Conservation (phyloP, 2,888 invertebrate genomes). For the Apodemia duryi region DNA sequence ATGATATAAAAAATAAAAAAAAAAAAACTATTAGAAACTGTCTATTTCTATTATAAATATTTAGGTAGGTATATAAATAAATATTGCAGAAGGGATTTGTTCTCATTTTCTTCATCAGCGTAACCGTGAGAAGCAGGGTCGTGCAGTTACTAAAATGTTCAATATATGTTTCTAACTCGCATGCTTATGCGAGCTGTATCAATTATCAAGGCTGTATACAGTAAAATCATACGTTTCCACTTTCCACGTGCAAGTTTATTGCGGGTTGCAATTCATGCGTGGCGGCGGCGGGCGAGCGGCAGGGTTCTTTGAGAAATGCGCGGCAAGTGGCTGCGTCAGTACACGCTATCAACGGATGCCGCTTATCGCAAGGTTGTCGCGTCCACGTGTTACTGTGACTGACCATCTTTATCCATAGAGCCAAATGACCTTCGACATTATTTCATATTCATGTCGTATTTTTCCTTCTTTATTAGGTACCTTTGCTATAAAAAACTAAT, state of each 20-base stretch:
- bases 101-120: neutral
- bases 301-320: conserved; percentile 51
- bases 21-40: too few species aligned
- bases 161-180: neutral
- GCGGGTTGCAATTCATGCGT: conserved; percentile 23
- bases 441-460: conserved; percentile 19
- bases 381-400: conserved; percentile 52
- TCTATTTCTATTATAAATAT: too few species aligned
- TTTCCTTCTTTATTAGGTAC: conserved; percentile 12
- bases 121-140: too few species aligned
- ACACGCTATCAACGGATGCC: conserved; percentile 59
- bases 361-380: conserved; percentile 62
- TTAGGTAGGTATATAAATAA: too few species aligned
- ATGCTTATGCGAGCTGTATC: neutral
- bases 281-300: conserved; percentile 22
- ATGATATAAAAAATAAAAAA: too few species aligned
- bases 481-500: conserved; percentile 4
- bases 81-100: neutral
- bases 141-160: too few species aligned
- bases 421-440: conserved; percentile 25
- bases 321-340: conserved; percentile 44
- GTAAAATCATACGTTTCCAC: conserved; percentile 39
- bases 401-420: conserved; percentile 33
- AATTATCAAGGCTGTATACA: neutral
- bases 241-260: conserved; percentile 58